Evolutionary conservation across 2,888 invertebrate species (phyloP).

Genomic region (Polymixis lichenea): DNA sequence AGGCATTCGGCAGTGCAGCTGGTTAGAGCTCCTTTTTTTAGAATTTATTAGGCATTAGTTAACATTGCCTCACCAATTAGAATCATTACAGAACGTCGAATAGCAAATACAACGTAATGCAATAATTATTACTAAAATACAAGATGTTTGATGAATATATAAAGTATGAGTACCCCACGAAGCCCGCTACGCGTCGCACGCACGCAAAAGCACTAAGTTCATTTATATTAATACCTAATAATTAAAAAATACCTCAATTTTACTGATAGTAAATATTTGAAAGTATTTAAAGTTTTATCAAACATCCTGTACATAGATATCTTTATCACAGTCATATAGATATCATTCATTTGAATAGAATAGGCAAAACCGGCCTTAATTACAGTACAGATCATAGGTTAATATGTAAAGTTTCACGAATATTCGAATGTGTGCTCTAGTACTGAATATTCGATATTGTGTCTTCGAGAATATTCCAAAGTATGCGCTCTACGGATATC

Average conservation of each 20-base stretch:
- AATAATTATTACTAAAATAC: slow-evolving; percentile 79
- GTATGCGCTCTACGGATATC: slow-evolving; percentile 57
- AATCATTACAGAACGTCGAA: slow-evolving; percentile 76
- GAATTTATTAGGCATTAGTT: slow-evolving; percentile 87
- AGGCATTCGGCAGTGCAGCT: slow-evolving; percentile 72
- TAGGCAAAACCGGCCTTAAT: slow-evolving; percentile 89
- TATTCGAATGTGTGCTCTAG: slow-evolving; percentile 70
- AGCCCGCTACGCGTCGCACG: slow-evolving; percentile 66
- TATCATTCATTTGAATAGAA: slow-evolving; percentile 83
- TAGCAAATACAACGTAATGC: slow-evolving; percentile 73
- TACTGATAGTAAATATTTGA: slow-evolving; percentile 75
- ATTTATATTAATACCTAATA: slow-evolving; percentile 70
- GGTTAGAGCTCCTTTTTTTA: slow-evolving; percentile 81
- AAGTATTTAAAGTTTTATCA: slow-evolving; percentile 79
- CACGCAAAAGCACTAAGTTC: slow-evolving; percentile 73
- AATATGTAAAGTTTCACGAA: slow-evolving; percentile 73
- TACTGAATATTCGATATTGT: slow-evolving; percentile 56
- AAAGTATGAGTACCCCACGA: slow-evolving; percentile 55
- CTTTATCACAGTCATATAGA: slow-evolving; percentile 75
- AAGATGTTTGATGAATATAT: slow-evolving; percentile 84
- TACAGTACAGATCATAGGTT: slow-evolving; percentile 75
- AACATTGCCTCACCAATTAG: slow-evolving; percentile 85
- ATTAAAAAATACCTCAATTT: slow-evolving; percentile 78
- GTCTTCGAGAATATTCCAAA: slow-evolving; percentile 54
- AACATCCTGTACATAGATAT: slow-evolving; percentile 86